Base-by-base conservation (phyloP, 1,140 invertebrate species). In the Bombus soroeensis region DNA sequence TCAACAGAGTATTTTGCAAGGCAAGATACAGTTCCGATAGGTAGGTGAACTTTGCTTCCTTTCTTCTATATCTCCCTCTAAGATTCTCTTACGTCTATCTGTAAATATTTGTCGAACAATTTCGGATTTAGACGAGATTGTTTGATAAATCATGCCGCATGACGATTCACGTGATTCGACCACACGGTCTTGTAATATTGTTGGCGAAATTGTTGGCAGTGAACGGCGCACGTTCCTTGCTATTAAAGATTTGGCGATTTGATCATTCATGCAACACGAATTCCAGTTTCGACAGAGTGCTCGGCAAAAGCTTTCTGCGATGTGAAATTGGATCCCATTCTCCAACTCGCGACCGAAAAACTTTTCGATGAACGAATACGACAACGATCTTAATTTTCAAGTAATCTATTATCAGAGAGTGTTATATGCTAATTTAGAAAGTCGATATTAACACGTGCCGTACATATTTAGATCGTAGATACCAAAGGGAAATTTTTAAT, bases 171-270 rank as follows among this genome's bases (percentile, higher is more conserved):
- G 88, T 88, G 87, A 85, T 64, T 25, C 12, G 37, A 3, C 18
- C 22, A 5, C 22, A 28, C 39, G 59, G 37, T 57, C 74, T 41
- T 53, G 18, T 57, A 66, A 68, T 80, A 39, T 39, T 5, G 83
- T 70, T 53, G 73, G 78, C 57, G 83, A 89, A 82, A 85, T 85
- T 57, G 68, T 64, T 89, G 88, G 88, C 88, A 73, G 59, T 4
- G 64, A 3, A 5, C 3, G 4, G 28, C n/a, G 47, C n/a, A 37
- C 68, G 75, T 79, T 77, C 47, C 39, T 76, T 8, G 53, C n/a
- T 70, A 43, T 62, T 85, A 81, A 70, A 53, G 18, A 37, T 53
- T 41, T 73, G 39, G 25, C 72, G 39, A 8, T 75, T 78, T 41
- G 68, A 81, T 37, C 77, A 32, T 71, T 39, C 53, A 28, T 28